phyloP scores from a whole-genome alignment of 2,113 vertebrate species.

The Sebastes fasciatus region DNA sequence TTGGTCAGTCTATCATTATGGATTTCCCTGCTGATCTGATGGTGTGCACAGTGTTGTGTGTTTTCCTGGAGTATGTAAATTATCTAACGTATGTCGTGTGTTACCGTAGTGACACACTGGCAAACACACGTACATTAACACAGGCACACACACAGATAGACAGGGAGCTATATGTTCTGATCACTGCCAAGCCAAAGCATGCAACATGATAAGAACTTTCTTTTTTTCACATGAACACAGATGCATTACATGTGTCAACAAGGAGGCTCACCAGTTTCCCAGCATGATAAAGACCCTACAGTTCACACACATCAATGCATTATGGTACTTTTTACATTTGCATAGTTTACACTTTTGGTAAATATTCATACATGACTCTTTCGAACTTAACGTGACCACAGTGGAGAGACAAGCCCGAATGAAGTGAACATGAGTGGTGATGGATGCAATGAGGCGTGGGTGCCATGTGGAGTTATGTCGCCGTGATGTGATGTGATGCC shows the following conservation, averaged over 20 bases:
- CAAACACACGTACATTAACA: conserved; percentile 21
- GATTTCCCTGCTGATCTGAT: conserved; percentile 28
- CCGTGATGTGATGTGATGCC: conserved; percentile 62
- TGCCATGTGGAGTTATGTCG: conserved; percentile 60
- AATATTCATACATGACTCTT: conserved; percentile 66
- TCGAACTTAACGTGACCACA: conserved; percentile 71
- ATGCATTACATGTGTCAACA: conserved; percentile 81
- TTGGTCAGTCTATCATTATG: not conserved
- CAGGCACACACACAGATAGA: conserved; percentile 59
- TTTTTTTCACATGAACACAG: conserved; percentile 80
- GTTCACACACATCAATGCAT: conserved; percentile 69
- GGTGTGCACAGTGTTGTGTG: conserved; percentile 25
- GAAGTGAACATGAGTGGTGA: conserved; percentile 65
- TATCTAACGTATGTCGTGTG: conserved; percentile 28
- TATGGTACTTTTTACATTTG: conserved; percentile 66
- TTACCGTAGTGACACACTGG: conserved; percentile 34
- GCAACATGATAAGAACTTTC: conserved; percentile 76
- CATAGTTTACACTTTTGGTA: conserved; percentile 57
- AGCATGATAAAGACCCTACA: conserved; percentile 63
- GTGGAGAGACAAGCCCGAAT: conserved; percentile 77
- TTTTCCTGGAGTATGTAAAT: conserved; percentile 27
- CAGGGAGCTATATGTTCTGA: conserved; percentile 72
- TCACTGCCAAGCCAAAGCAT: conserved; percentile 80
- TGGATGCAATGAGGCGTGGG: conserved; percentile 67
- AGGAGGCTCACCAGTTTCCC: conserved; percentile 65